Evolutionary conservation across 2,113 vertebrate genomes (phyloP), one percentile per base, ranked within the genome.

Genomic region (Thymallus thymallus): DNA sequence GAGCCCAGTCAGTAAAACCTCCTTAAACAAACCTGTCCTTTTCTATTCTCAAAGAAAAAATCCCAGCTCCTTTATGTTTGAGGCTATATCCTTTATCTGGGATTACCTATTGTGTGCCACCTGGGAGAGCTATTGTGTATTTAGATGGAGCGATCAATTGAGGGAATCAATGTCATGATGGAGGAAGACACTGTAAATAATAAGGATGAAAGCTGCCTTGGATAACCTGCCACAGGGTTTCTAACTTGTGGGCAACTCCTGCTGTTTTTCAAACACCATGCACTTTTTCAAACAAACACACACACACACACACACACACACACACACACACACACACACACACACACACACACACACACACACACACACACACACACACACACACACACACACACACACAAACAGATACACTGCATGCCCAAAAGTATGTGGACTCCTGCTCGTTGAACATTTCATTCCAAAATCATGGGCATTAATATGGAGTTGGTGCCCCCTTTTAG

Each of bases 111-210:
- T 84, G 79, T 86, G 79, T 72, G 13, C 58, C 76, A 58, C 85
- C 76, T 80, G 72, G 58, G 81, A 79, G 78, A 82, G 76, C 76
- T 73, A 55, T 82, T 88, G 82, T 83, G 82, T 76, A 77, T 83
- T 82, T 72, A 81, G 81, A 80, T 68, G 56, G 45, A 56, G 56
- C 69, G 55, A 78, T 85, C 78, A 71, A 78, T 73, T 60, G 78
- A 74, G 74, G 63, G 64, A 72, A 76, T 87, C 79, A 76, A 58
- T 84, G 74, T 82, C 63, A 69, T 81, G 78, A 77, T n/a, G 58
- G 76, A 72, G 63, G 75, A 80, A 78, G 75, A 82, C 81, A 68
- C 71, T 67, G 71, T 71, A 76, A 71, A 78, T 58, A 72, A 73
- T 71, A 18, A 58, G 30, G 63, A 22, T 1, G 6, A 16, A 10